phyloP scores from a whole-genome alignment of 2,888 invertebrate genomes.

The Dilophus febrilis region DNA sequence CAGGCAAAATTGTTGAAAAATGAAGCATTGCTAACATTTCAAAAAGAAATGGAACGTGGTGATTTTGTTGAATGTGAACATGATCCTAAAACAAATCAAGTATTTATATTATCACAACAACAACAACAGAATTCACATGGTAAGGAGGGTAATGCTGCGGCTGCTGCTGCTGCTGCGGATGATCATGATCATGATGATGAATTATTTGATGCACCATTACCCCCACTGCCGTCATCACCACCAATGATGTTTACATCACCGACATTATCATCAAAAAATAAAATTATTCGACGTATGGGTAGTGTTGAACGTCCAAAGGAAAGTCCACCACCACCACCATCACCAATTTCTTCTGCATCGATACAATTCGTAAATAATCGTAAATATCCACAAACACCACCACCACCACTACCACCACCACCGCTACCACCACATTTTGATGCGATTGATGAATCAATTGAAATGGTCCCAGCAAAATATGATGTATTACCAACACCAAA shows the following conservation, averaged over 20 bases:
- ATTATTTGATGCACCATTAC: conserved; percentile 8
- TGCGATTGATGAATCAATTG: conserved; percentile 18
- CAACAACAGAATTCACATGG: conserved; percentile 3
- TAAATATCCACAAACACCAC: neutral
- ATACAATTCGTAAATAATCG: conserved; percentile 17
- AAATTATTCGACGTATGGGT: conserved; percentile 13
- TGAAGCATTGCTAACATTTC: conserved; percentile 24
- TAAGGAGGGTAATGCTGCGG: no score
- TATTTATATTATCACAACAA: conserved; percentile 17
- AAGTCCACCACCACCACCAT: conserved; percentile 30
- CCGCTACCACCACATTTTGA: conserved; percentile 5
- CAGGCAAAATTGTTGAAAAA: conserved; percentile 26
- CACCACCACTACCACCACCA: neutral
- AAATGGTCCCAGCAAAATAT: conserved; percentile 20
- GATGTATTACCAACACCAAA: conserved; percentile 19
- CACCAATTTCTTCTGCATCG: conserved; percentile 20
- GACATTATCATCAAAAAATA: no score
- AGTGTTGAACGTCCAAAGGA: conserved; percentile 23
- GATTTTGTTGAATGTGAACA: conserved; percentile 29
- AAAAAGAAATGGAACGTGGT: conserved; percentile 26
- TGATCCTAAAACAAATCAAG: conserved; percentile 25
- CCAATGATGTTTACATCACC: conserved; percentile 2
- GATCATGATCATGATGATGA: no score
- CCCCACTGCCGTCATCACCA: conserved; percentile 8
- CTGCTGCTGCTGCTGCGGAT: no score